Base-by-base conservation (phyloP, 2,797 vertebrate species). In the Falco biarmicus region DNA sequence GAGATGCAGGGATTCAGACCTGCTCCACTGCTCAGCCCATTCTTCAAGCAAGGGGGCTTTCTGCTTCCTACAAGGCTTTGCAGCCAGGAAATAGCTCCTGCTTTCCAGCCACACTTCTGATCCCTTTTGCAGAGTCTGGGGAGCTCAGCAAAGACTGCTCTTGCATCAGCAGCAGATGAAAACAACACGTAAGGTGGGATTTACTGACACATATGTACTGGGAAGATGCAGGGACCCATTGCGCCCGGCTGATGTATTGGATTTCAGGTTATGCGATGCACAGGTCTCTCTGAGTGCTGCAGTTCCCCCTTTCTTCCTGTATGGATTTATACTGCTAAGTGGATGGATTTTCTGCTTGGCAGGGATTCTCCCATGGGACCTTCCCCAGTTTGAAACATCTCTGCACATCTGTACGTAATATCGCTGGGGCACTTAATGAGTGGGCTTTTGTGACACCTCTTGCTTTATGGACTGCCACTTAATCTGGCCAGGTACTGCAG, bases 301-400 rank as follows among this genome's bases (percentile, higher is more conserved):
- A 95, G 95, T 95, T 94, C 94, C 82, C 25, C 79, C 87, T 96
- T 93, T 95, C 96, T 96, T 96, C 96, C 96, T 96, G 93, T 94
- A 93, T 93, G 87, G 96, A 95, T 95, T 96, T 96, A 95, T 90
- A 48, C 66, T 73, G 80, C 66, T 96, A 96, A 95, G 96, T 95
- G 96, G 91, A 95, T 94, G 93, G 95, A 96, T 97, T 96, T 97
- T 96, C 96, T 96, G 95, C 95, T 96, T 96, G 92, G 95, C 90
- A 92, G 84, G 84, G 95, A 90, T 43, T 31, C 29, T 94, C 96
- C 82, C 65, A n/a, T 34, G 74, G 48, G 96, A 94, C 79, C 32
- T 76, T 95, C 85, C 63, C 43, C 50, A 90, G 85, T 95, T 93
- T 20, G 73, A 94, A 96, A 96, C 95, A 79, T 95, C 94, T 95